phyloP scores from a whole-genome alignment of 2,113 vertebrate genomes.

The Pseudolaguvia tuberculata region DNA sequence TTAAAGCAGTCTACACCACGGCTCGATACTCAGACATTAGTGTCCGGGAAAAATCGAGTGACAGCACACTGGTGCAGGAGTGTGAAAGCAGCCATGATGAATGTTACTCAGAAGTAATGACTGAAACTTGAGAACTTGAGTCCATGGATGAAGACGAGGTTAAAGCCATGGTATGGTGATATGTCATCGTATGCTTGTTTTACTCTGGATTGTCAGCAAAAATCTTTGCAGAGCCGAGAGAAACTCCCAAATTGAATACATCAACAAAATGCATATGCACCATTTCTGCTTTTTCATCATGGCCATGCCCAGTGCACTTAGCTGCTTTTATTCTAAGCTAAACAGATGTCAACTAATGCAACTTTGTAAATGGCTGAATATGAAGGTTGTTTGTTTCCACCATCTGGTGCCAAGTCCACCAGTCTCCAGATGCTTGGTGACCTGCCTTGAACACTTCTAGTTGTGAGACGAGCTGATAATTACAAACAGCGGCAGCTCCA shows the following conservation, averaged over 20 bases:
- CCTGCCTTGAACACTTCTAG: constrained; percentile 79
- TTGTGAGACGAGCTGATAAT: constrained; percentile 87
- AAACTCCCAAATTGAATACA: constrained; percentile 34
- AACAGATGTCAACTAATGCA: constrained; percentile 14
- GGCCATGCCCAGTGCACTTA: neutral
- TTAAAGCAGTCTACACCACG: constrained; percentile 38
- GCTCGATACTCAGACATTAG: constrained; percentile 45
- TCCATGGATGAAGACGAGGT: constrained; percentile 16
- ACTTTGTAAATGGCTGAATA: constrained; percentile 21
- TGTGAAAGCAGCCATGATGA: constrained; percentile 40
- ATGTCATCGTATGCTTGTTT: constrained; percentile 33
- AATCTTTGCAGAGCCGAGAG: constrained; percentile 23
- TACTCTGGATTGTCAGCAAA: constrained; percentile 36
- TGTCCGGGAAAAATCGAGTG: constrained; percentile 39
- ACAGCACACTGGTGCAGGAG: constrained; percentile 23
- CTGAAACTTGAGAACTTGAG: constrained; percentile 36
- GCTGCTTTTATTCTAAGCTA: neutral
- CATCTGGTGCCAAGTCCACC: constrained; percentile 15
- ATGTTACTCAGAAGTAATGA: constrained; percentile 40
- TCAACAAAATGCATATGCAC: constrained; percentile 8
- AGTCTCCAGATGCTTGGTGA: constrained; percentile 25
- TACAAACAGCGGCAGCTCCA: constrained; percentile 74
- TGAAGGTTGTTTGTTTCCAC: constrained; percentile 10
- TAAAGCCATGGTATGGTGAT: constrained; percentile 29
- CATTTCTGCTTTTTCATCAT: neutral